Conservation (phyloP, 2,797 vertebrate species). For the Fistularia tabacaria region DNA sequence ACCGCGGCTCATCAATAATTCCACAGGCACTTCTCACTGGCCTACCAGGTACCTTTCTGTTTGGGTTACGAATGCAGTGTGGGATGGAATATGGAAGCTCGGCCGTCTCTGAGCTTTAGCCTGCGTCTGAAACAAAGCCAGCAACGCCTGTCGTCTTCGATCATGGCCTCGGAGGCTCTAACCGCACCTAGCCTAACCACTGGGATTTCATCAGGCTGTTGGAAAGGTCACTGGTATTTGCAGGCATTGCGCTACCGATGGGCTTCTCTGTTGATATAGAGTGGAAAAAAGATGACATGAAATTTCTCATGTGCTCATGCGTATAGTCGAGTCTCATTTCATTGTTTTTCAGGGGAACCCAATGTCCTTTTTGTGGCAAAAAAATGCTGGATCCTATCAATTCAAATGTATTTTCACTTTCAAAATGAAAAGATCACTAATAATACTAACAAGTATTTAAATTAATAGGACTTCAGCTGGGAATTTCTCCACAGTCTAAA, state of each 20-base stretch:
- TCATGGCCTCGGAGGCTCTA: background rate
- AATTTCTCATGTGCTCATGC: background rate
- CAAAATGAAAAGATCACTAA: too few relatives aligned
- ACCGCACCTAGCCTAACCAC: constrained; percentile 9
- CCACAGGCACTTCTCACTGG: background rate
- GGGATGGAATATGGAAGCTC: background rate
- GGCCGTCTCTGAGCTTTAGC: background rate
- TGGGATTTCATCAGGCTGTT: constrained; percentile 25
- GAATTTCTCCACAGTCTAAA: too few relatives aligned
- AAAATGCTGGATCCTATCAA: too few relatives aligned
- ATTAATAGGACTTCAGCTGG: too few relatives aligned
- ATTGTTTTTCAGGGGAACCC: too few relatives aligned
- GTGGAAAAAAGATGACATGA: background rate
- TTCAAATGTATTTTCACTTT: too few relatives aligned
- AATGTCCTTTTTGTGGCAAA: too few relatives aligned
- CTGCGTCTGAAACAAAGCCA: constrained; percentile 2
- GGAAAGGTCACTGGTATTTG: constrained; percentile 39
- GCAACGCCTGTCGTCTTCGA: constrained; percentile 1
- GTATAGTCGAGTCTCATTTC: too few relatives aligned
- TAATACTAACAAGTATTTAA: too few relatives aligned
- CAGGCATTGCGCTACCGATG: background rate
- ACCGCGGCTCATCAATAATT: constrained; percentile 39
- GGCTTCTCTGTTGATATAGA: background rate
- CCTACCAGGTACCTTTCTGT: background rate
- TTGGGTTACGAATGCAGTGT: constrained; percentile 5